Evolutionary conservation across 37 sponge, comb jelly and placozoan species (phyloP).

Genomic region (Dysidea cf. avara): DNA sequence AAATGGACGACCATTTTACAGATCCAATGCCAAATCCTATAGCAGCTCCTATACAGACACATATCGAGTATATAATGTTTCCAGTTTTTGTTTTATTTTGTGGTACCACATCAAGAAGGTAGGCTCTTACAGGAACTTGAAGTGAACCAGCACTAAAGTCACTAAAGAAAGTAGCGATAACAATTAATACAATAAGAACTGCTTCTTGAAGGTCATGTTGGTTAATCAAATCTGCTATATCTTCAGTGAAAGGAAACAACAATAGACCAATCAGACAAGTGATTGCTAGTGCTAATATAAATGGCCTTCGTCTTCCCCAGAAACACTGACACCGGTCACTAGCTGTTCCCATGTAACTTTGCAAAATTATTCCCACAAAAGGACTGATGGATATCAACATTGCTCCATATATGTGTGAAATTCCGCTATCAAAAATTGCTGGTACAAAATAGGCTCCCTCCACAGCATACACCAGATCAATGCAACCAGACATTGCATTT

Average conservation of each 20-base stretch:
- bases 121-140: constrained; percentile 28
- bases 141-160: too few relatives aligned
- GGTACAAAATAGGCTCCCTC: constrained; percentile 29
- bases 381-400: constrained; percentile 38
- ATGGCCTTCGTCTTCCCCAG: constrained; percentile 56
- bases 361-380: constrained; percentile 41
- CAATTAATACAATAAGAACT: background rate
- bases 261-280: too few relatives aligned
- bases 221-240: too few relatives aligned
- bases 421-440: constrained; percentile 9
- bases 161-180: background rate
- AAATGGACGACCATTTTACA: constrained; percentile 10
- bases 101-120: constrained; percentile 41
- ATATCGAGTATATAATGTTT: constrained; percentile 17
- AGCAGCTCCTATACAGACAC: background rate
- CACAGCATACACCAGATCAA: constrained; percentile 30
- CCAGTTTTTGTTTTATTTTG: constrained; percentile 5
- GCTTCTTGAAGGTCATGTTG: too few relatives aligned
- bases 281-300: constrained; percentile 21
- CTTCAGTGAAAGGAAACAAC: too few relatives aligned
- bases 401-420: constrained; percentile 13
- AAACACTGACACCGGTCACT: constrained; percentile 20
- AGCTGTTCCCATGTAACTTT: too few relatives aligned
- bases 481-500: background rate
- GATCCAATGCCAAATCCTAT: constrained; percentile 15